Evolutionary conservation across 2,888 invertebrate species (phyloP).

Genomic region (Poecilobothrus nobilitatus): DNA sequence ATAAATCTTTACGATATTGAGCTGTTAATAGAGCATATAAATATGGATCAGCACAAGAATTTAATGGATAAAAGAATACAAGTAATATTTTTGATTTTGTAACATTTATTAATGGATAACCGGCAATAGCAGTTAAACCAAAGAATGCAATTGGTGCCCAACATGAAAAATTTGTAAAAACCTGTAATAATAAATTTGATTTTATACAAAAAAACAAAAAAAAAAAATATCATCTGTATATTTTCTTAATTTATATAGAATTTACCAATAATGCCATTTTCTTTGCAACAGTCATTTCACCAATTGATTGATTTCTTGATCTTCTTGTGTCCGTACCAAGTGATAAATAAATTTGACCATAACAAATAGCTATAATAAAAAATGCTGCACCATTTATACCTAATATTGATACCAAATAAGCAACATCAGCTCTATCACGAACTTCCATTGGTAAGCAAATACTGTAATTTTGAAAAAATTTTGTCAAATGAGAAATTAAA

Average conservation of each 20-base stretch:
- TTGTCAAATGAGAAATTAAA: neutral
- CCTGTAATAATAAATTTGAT: slow-evolving; percentile 27
- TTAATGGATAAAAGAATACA: slow-evolving; percentile 85
- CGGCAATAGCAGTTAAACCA: slow-evolving; percentile 75
- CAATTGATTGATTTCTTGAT: slow-evolving; percentile 44
- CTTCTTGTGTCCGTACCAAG: slow-evolving; percentile 60
- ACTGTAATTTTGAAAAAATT: slow-evolving; percentile 48
- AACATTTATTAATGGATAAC: slow-evolving; percentile 74
- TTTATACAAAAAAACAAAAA: slow-evolving; percentile 1
- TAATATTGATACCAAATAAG: slow-evolving; percentile 66
- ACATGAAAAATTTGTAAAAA: slow-evolving; percentile 73
- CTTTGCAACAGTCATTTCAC: slow-evolving; percentile 71
- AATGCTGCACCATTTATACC: slow-evolving; percentile 72
- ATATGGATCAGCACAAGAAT: slow-evolving; percentile 88
- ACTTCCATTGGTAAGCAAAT: slow-evolving; percentile 86
- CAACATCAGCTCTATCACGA: slow-evolving; percentile 56
- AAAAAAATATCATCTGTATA: slow-evolving; percentile 10
- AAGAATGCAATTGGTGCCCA: slow-evolving; percentile 87
- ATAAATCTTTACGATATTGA: slow-evolving; percentile 71
- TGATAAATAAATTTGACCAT: slow-evolving; percentile 77
- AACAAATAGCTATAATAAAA: slow-evolving; percentile 73
- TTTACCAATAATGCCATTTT: slow-evolving; percentile 78
- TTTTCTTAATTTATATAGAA: neutral
- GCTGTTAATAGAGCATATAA: slow-evolving; percentile 83
- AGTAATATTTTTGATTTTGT: slow-evolving; percentile 70